Conservation (phyloP, 2,113 vertebrate genomes). For the Pardalotus punctatus region DNA sequence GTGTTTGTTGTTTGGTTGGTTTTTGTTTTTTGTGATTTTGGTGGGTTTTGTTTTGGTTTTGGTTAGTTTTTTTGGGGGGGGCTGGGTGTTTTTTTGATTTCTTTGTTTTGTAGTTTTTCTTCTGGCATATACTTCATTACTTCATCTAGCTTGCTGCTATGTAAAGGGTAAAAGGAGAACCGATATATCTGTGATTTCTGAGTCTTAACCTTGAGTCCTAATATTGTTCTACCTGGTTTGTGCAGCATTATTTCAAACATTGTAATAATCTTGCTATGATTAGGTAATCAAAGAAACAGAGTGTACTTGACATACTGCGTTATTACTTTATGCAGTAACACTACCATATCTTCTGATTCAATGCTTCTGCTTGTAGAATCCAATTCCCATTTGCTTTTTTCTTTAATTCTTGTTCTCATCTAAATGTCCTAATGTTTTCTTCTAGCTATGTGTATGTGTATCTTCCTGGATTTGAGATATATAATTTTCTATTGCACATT, state of each 20-base stretch:
- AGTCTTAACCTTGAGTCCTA: slow-evolving; percentile 5
- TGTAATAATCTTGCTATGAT: slow-evolving; percentile 13
- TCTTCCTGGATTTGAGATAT: neutral
- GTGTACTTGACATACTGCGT: neutral
- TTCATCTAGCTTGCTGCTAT: neutral
- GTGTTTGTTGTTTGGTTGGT: no score
- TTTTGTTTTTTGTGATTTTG: neutral
- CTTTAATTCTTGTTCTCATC: neutral
- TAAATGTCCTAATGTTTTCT: neutral
- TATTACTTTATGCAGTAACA: neutral
- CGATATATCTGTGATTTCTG: neutral
- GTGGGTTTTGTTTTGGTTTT: neutral
- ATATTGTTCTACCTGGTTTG: neutral
- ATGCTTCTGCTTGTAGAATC: neutral
- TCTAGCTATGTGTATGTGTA: neutral
- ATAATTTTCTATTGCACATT: neutral
- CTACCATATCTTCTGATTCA: neutral
- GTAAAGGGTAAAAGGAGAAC: neutral
- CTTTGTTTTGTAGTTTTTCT: neutral
- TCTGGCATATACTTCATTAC: neutral
- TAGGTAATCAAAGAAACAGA: slow-evolving; percentile 25
- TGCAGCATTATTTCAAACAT: neutral
- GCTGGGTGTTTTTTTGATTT: neutral
- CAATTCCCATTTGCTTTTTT: neutral
- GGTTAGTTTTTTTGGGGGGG: no score